Conservation (phyloP, 2,888 invertebrate genomes). For the Amiota minor region DNA sequence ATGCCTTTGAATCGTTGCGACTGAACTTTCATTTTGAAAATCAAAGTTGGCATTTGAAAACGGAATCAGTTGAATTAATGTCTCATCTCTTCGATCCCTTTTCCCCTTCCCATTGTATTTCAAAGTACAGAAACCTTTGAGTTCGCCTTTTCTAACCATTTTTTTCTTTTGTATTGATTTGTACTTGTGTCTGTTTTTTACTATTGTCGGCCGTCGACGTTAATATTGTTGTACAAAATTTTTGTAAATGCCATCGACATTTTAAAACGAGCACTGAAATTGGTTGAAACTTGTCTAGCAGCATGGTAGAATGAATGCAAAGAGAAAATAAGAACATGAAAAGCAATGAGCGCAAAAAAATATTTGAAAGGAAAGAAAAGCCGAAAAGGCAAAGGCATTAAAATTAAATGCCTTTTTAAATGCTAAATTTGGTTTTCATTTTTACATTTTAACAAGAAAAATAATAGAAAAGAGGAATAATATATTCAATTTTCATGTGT, state of each 20-base stretch:
- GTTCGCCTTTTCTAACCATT: neutral
- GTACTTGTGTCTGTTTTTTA: slow-evolving; percentile 49
- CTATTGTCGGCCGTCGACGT: slow-evolving; percentile 53
- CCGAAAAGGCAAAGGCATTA: neutral
- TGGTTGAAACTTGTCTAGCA: slow-evolving; percentile 31
- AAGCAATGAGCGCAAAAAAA: slow-evolving; percentile 25
- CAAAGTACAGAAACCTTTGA: slow-evolving; percentile 58
- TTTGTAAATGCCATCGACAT: slow-evolving; percentile 7
- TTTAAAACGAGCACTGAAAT: slow-evolving; percentile 35
- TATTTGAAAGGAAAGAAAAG: neutral
- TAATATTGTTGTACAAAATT: slow-evolving; percentile 32
- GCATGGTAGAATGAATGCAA: slow-evolving; percentile 44
- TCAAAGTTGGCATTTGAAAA: neutral
- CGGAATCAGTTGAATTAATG: neutral
- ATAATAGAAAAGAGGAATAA: neutral
- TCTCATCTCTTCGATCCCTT: slow-evolving; percentile 45
- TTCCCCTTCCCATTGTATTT: slow-evolving; percentile 41
- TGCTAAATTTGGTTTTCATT: slow-evolving; percentile 3
- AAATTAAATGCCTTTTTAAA: slow-evolving; percentile 4
- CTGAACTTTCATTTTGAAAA: neutral
- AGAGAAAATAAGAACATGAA: slow-evolving; percentile 27
- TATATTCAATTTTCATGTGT: neutral
- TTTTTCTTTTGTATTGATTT: neutral
- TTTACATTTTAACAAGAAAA: slow-evolving; percentile 10
- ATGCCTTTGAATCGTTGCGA: slow-evolving; percentile 6